These are phyloP conservation scores for Lichenostomus cassidix DNA, from an alignment of 2,113 vertebrate genomes.

Conservation along the genomic window DNA sequence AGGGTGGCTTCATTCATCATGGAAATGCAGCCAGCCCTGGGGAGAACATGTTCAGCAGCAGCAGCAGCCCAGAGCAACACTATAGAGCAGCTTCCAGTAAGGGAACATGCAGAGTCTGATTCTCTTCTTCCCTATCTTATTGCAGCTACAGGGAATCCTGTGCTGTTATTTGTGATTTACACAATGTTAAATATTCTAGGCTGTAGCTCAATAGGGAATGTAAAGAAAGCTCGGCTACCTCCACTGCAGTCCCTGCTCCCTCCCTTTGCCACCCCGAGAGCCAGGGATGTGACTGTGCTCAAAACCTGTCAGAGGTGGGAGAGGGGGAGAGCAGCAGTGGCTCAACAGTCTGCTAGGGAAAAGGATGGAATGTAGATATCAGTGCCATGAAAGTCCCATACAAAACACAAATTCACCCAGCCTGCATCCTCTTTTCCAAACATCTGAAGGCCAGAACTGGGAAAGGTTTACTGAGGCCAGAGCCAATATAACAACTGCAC, in stretches of 20 bases:
- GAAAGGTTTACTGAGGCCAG: background rate
- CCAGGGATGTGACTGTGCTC: background rate
- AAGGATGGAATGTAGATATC: background rate
- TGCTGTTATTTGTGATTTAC: background rate
- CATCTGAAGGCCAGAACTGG: background rate
- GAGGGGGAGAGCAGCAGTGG: background rate
- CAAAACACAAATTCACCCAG: background rate
- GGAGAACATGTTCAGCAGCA: background rate
- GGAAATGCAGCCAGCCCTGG: background rate
- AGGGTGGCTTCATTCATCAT: constrained; percentile 33
- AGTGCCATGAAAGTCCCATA: background rate
- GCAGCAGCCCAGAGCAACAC: background rate
- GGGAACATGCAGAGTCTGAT: background rate
- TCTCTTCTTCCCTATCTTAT: background rate
- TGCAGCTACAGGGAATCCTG: background rate
- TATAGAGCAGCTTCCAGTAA: background rate
- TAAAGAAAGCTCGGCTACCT: background rate
- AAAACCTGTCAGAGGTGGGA: background rate
- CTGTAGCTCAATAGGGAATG: background rate
- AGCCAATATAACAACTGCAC: background rate
- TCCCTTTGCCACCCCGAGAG: background rate
- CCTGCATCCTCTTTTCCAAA: background rate
- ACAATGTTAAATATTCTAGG: background rate
- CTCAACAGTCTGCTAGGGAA: background rate
- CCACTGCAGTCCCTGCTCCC: background rate